Base-by-base conservation (phyloP, 2,888 invertebrate genomes). In the Rhyacophila evoluta region DNA sequence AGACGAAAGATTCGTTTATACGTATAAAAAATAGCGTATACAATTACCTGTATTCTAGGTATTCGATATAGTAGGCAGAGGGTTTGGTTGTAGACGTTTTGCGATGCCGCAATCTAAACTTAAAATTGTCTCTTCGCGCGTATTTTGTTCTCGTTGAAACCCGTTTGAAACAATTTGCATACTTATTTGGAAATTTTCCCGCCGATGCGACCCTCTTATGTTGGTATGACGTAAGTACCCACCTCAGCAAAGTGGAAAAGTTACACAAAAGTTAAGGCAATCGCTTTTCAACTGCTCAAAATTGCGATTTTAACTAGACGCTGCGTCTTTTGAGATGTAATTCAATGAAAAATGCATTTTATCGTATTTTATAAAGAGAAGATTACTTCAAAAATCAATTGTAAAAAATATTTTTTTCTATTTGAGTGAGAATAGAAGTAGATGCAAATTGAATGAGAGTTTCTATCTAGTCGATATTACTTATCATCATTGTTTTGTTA, bases 71-170 rank as follows among this genome's bases (percentile, higher is more conserved):
- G n/a, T 33, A 33, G 4, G 29, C 6, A 55, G 10, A 55, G 25
- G 8, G 5, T 55, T 19, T 19, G 15, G 2, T 25, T 55, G 19
- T 74, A 68, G 79, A 79, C 73, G 78, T 79, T 74, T 77, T 75
- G 79, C 75, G 76, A 80, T 82, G 78, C 78, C 76, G 74, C 82
- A 82, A 82, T 82, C 82, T 82, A 82, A 82, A 82, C 82, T 82
- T 81, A 72, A 81, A 82, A 81, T 82, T 81, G 81, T 81, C 81
- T 79, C 77, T 38, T 72, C 77, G 36, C 74, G 70, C 71, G 75
- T 74, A 55, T 68, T 80, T 67, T 74, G 73, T 73, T 74, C 73
- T 69, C 72, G 78, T 78, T 19, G 25, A 25, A 69, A 72, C 75
- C 41, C 76, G 70, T 80, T 76, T n/a, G 73, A 37, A 76, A 55